A percentile compares a stretch with the other conserved stretches of the same genome.
Conservation (phyloP, 2,797 vertebrate species). For the Corythornis leucogaster region DNA sequence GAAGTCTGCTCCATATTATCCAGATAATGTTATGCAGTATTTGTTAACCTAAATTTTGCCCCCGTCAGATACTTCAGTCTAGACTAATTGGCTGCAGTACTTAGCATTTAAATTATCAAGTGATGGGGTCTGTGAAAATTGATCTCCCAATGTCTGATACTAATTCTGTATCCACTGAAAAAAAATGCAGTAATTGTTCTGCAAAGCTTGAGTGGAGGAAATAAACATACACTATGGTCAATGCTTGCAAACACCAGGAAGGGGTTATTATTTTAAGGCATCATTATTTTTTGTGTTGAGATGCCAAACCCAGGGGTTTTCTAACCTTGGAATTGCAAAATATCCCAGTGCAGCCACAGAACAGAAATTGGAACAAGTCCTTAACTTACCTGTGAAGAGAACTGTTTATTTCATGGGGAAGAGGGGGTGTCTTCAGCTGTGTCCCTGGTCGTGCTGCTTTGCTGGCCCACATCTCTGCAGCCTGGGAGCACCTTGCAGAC, state of each 20-base stretch:
- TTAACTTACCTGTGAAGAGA: not conserved
- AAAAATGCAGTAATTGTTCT: constrained; percentile 38
- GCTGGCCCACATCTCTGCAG: not conserved
- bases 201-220: not conserved
- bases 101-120: constrained; percentile 59
- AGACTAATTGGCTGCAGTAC: constrained; percentile 51
- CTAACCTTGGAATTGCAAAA: not conserved
- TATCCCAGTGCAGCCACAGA: not conserved
- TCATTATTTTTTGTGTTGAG: not conserved
- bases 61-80: constrained; percentile 48
- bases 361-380: not conserved
- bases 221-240: not conserved
- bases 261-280: not conserved
- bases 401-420: not conserved
- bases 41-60: constrained; percentile 63
- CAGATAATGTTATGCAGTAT: constrained; percentile 42
- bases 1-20: constrained; percentile 33
- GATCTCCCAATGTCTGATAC: not conserved
- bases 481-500: not conserved
- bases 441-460: not conserved
- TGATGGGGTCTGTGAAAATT: constrained; percentile 19
- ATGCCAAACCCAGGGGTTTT: not conserved
- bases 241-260: accelerated
- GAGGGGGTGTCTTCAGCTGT: not conserved
- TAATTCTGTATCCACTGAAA: constrained; percentile 41